Conservation (phyloP, 2,113 vertebrate species). For the Pelecanus crispus region DNA sequence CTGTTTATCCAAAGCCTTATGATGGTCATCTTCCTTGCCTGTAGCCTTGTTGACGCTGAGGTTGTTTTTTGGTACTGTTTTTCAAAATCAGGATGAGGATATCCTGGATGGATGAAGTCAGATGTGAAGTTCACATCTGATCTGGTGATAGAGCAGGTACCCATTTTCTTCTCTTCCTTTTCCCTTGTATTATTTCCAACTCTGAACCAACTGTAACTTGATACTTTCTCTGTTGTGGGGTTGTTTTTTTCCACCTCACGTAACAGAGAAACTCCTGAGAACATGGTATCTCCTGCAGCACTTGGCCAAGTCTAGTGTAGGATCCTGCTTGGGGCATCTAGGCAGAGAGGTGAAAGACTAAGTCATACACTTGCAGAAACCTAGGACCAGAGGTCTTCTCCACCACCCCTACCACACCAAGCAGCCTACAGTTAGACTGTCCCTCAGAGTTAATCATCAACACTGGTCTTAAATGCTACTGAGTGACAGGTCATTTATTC, state of each 20-base stretch:
- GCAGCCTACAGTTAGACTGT: background rate
- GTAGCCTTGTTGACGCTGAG: accelerated
- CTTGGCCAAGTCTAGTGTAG: background rate
- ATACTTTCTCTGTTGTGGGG: accelerated
- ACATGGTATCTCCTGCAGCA: accelerated
- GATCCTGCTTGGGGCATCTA: accelerated
- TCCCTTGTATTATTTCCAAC: background rate
- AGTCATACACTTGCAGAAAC: background rate
- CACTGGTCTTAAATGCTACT: background rate
- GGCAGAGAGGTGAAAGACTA: background rate
- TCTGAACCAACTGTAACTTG: background rate
- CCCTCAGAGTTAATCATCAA: background rate
- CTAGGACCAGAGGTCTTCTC: background rate
- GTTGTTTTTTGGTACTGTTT: background rate
- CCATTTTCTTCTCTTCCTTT: background rate
- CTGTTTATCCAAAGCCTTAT: background rate
- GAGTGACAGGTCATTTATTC: background rate
- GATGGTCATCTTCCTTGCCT: background rate
- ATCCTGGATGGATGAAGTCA: background rate
- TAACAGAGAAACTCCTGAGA: background rate
- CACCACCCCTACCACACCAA: accelerated
- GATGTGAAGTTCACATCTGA: background rate
- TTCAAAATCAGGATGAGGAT: background rate
- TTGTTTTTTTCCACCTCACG: background rate
- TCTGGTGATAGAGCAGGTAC: background rate